Percentiles rank a stretch among this genome's conserved stretches.
phyloP scores from a whole-genome alignment of 2,113 vertebrate genomes.

The Prionailurus bengalensis region DNA sequence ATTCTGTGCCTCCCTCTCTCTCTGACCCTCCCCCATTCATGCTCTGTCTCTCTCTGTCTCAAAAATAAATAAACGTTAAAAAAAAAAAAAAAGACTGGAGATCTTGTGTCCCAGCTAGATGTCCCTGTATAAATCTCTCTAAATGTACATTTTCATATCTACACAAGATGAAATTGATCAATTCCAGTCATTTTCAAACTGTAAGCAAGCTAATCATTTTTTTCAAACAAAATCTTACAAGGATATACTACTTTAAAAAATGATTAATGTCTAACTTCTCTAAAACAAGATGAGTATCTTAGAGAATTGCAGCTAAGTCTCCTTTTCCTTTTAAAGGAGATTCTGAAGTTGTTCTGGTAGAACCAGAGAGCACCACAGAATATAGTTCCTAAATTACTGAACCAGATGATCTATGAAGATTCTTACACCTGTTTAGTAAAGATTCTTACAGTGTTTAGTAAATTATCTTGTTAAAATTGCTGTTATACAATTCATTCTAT shows the following conservation, averaged over 20 bases:
- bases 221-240: conserved; percentile 58
- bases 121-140: neutral
- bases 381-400: conserved; percentile 46
- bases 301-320: conserved; percentile 8
- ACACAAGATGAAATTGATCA: conserved; percentile 8
- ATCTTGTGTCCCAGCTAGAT: neutral
- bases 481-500: conserved; percentile 35
- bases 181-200: conserved; percentile 24
- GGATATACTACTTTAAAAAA: neutral
- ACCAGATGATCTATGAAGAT: neutral
- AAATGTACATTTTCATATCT: neutral
- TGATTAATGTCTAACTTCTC: conserved; percentile 51
- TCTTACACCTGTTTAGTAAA: neutral
- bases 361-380: conserved; percentile 11
- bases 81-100: neutral
- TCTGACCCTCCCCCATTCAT: too few species aligned
- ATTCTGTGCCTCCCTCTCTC: too few species aligned
- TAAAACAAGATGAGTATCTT: neutral
- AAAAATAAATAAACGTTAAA: too few species aligned
- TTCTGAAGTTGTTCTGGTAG: neutral
- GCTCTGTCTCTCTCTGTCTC: too few species aligned
- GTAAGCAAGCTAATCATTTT: conserved; percentile 26
- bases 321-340: neutral
- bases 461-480: conserved; percentile 47
- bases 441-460: conserved; percentile 25